These are phyloP conservation scores for Sebastes schlegelii DNA, from an alignment of 2,113 vertebrate genomes.

Conservation along the genomic window DNA sequence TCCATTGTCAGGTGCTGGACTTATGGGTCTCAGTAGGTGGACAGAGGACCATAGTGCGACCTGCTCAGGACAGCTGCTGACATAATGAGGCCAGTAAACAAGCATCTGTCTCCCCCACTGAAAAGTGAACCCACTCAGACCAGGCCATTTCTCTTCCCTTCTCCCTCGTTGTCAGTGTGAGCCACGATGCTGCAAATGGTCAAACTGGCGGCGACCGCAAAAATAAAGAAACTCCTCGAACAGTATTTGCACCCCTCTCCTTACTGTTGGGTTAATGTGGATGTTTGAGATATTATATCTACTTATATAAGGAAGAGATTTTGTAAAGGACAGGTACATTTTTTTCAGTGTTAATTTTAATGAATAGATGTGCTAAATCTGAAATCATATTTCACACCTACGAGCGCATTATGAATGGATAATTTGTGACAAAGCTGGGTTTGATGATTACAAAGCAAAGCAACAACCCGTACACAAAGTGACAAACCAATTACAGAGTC, in stretches of 20 bases:
- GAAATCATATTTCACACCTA: neutral
- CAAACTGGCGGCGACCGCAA: constrained; percentile 29
- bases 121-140: constrained; percentile 67
- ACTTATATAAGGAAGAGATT: neutral
- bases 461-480: neutral
- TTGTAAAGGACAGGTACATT: neutral
- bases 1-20: constrained; percentile 68
- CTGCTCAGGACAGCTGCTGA: constrained; percentile 82
- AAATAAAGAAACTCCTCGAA: constrained; percentile 23
- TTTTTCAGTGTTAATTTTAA: neutral
- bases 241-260: neutral
- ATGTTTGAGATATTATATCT: neutral
- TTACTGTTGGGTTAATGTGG: neutral
- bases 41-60: constrained; percentile 78
- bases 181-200: constrained; percentile 53
- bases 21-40: constrained; percentile 79
- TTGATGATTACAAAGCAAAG: constrained; percentile 1
- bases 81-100: constrained; percentile 88
- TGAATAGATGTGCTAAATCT: neutral
- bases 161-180: constrained; percentile 58
- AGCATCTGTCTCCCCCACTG: constrained; percentile 80
- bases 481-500: neutral
- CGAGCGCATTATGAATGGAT: neutral
- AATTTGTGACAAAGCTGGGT: neutral
- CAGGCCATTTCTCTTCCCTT: constrained; percentile 49